These are phyloP conservation scores for Antheraea mylitta DNA, from an alignment of 1,140 invertebrate genomes.

Conservation along the genomic window DNA sequence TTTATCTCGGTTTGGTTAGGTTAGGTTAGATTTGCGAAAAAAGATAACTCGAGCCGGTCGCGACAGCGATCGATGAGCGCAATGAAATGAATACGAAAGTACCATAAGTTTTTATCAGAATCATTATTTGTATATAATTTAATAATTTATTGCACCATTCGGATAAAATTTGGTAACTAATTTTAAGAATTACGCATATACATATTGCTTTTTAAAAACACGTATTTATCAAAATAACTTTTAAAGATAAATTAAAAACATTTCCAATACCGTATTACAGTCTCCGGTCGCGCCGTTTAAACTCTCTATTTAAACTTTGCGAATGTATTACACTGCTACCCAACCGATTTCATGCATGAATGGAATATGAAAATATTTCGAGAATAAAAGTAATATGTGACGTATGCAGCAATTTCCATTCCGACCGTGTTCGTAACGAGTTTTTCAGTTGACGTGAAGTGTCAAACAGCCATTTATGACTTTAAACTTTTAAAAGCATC, in stretches of 20 bases:
- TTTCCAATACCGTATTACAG: neutral
- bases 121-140: too few relatives aligned
- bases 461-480: conserved; percentile 22
- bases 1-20: too few relatives aligned
- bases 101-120: too few relatives aligned
- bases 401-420: neutral
- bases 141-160: too few relatives aligned
- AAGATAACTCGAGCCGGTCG: too few relatives aligned
- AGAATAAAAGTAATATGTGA: conserved; percentile 9
- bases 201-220: too few relatives aligned
- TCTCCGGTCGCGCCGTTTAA: neutral
- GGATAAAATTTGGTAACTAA: too few relatives aligned
- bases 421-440: neutral
- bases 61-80: too few relatives aligned
- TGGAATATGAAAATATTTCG: neutral
- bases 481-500: conserved; percentile 21
- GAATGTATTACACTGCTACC: neutral
- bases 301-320: neutral
- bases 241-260: neutral
- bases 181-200: too few relatives aligned
- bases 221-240: neutral
- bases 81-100: too few relatives aligned
- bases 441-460: conserved; percentile 20
- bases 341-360: neutral
- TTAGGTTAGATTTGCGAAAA: too few relatives aligned